Conservation (phyloP, 37 sponge, comb jelly and placozoan genomes). For the Ephydatia muelleri region DNA sequence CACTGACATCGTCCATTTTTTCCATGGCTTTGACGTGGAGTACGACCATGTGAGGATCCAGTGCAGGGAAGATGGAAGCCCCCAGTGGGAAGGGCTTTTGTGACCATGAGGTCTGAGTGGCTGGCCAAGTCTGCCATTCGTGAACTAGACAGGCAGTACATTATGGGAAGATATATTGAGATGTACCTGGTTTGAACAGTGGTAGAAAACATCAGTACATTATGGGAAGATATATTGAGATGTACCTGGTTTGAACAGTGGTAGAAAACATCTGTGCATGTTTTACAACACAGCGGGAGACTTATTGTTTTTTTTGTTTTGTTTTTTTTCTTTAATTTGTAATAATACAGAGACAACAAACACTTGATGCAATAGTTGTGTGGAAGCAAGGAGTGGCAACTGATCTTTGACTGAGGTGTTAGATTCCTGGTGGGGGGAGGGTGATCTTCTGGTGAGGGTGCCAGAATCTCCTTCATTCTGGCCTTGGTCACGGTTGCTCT, state of each 20-base stretch:
- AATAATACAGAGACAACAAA: neutral
- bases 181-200: conserved; percentile 32
- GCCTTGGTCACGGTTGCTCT: conserved; percentile 16
- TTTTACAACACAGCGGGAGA: too few species aligned
- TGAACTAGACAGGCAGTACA: conserved; percentile 36
- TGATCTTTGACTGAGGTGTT: too few species aligned
- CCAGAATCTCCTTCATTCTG: too few species aligned
- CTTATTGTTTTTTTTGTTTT: too few species aligned
- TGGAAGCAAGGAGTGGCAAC: neutral
- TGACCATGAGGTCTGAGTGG: conserved; percentile 51
- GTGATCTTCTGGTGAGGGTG: too few species aligned
- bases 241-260: too few species aligned
- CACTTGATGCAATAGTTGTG: neutral
- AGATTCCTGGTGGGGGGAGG: too few species aligned
- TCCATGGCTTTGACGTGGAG: conserved; percentile 46
- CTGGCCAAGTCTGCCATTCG: conserved; percentile 36
- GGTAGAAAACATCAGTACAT: neutral
- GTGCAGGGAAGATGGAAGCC: conserved; percentile 74
- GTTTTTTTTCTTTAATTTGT: neutral
- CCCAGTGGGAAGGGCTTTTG: conserved; percentile 85
- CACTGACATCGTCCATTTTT: conserved; percentile 63
- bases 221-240: too few species aligned
- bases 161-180: conserved; percentile 52
- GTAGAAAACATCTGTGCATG: conserved; percentile 9
- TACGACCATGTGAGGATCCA: conserved; percentile 75